Evolutionary conservation across 2,113 vertebrate species (phyloP), one percentile per base, ranked within the genome.

Genomic region (Thymallus thymallus): DNA sequence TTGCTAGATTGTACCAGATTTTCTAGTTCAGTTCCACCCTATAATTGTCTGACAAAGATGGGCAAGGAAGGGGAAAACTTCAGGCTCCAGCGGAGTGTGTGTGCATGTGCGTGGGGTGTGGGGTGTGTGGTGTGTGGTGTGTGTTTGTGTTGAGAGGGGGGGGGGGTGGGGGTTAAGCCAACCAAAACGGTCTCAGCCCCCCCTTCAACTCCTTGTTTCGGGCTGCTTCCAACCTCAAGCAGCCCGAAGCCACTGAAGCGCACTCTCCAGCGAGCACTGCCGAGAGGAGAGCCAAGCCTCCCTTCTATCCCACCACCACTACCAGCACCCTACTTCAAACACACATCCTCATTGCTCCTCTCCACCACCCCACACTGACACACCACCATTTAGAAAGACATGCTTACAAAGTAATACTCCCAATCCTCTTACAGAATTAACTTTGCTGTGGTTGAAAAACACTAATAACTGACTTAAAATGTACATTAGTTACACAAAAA

Each of bases 1-100:
- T 99, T 98, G 96, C 95, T 95, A 97, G 96, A 98, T 97, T 98
- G 97, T 94, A 96, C 95, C 96, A 97, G 94, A 98, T 99, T 98
- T 99, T 98, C 97, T 98, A 97, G 96, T 97, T 98, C 96, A 98
- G 94, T 98, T 98, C 95, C 95, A 93, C 94, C 94, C 94, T 95
- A 96, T 98, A 98, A 98, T 98, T 97, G 96, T 95, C 91, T 87
- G 90, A 95, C 94, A 95, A 94, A 94, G 94, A 95, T 94, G 95
- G 94, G 92, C 92, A 94, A 93, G 95, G 94, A 94, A 93, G 95
- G 93, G 94, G 95, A 94, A 94, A 95, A 94, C 94, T 94, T 94
- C 93, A 95, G 85, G 91, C 93, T 94, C 93, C 89, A 86, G 89
- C 89, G 93, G 92, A 87, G 88, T 87, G 92, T 20, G 92, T 88